Percentiles rank a stretch among this genome's conserved stretches.
These are phyloP conservation scores for Amphipyra tragopoginis DNA, from an alignment of 2,888 invertebrate species.

Conservation along the genomic window DNA sequence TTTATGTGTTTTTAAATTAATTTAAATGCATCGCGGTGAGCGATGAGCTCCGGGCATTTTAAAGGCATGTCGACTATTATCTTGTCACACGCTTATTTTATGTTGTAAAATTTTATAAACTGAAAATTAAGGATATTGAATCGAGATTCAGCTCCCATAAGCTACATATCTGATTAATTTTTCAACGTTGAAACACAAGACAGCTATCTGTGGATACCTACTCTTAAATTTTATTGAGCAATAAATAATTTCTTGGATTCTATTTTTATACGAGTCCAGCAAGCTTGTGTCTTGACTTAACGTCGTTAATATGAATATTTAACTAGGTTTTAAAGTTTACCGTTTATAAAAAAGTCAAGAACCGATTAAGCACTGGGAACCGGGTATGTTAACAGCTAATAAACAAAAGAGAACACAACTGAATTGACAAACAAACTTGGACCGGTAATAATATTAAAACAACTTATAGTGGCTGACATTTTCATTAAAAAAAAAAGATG, in stretches of 20 bases:
- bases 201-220: neutral
- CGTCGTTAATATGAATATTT: slow-evolving; percentile 35
- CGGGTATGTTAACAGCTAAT: slow-evolving; percentile 67
- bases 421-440: slow-evolving; percentile 75
- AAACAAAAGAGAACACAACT: slow-evolving; percentile 71
- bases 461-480: slow-evolving; percentile 81
- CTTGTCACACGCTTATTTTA: slow-evolving; percentile 52
- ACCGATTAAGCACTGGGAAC: slow-evolving; percentile 41
- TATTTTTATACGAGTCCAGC: slow-evolving; percentile 22
- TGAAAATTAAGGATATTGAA: slow-evolving; percentile 18
- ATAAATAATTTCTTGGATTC: slow-evolving; percentile 43
- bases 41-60: slow-evolving; percentile 54
- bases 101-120: slow-evolving; percentile 27
- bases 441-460: slow-evolving; percentile 80
- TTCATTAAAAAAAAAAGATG: slow-evolving; percentile 80
- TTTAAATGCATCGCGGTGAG: slow-evolving; percentile 58
- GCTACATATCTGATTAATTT: slow-evolving; percentile 17
- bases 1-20: slow-evolving; percentile 55
- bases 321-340: slow-evolving; percentile 48
- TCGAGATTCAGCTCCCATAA: slow-evolving; percentile 9
- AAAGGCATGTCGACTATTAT: slow-evolving; percentile 54
- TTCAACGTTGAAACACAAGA: slow-evolving; percentile 9
- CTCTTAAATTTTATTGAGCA: slow-evolving; percentile 45
- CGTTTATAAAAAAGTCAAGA: slow-evolving; percentile 54
- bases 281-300: slow-evolving; percentile 17